Evolutionary conservation across 2,113 vertebrate genomes (phyloP), one percentile per base, ranked within the genome.

Genomic region (Bufo gargarizans): DNA sequence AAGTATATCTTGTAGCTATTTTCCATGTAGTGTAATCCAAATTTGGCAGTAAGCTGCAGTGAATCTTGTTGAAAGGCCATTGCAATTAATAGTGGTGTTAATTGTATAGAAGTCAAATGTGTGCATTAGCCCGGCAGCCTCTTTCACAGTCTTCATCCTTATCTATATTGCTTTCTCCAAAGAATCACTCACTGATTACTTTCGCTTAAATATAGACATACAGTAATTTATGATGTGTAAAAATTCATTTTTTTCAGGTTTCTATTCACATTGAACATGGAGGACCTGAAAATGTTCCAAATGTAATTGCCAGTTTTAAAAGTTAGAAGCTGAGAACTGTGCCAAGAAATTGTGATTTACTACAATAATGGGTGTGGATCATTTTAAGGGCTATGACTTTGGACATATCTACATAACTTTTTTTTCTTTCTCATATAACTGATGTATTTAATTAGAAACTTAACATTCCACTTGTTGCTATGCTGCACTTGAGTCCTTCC

Each of bases 301-400:
- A 71, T 71, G 22, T 71, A 71, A 71, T 71, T 71, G 69, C 69
- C 45, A 71, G 69, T 43, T 71, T 71, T 43, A 71, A 43, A 71
- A 71, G 45, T 71, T 13, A 71, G 69, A 6, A 71, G 33, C 69
- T 6, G 12, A 6, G 12, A 43, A 13, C 33, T 71, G 69, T 71
- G 69, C 69, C 33, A 43, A 71, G 13, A 43, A 22, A 45, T 12
- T 3, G 6, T 71, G 69, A 43, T 43, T 43, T 71, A 71, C 11
- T 71, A 71, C 33, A 71, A 43, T 71, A 71, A 71, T 71, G 65
- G 65, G 65, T 69, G 65, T 69, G n/a, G n/a, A 69, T 22, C 33
- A 69, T 3, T 33, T 69, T 69, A 69, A 69, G 22, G 65, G 65
- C 9, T 12, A 69, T 69, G 65, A 69, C 65, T 69, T 69, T 33